Evolutionary conservation across 1,140 invertebrate genomes (phyloP), one percentile per base, ranked within the genome.

Genomic region (Paracyclopina nana): DNA sequence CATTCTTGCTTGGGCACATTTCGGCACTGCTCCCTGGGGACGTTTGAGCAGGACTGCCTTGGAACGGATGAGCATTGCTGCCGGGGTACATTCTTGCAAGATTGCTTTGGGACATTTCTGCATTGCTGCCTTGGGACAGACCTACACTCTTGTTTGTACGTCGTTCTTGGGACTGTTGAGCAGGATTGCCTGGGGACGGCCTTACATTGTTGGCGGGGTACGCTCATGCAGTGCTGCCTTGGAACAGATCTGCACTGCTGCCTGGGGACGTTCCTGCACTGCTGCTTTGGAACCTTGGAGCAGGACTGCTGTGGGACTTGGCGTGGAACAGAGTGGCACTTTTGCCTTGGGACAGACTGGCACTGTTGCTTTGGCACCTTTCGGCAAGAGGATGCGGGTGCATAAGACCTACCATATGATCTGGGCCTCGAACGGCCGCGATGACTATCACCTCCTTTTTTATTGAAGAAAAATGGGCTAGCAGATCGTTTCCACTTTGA

Each of bases 1-100:
- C 48, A 50, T 25, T 43, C 18, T 24, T 50, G 30, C 24, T 30
- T n/a, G 22, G 48, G 48, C 41, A 50, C 40, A 45, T 52, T 50
- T 12, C 12, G 3, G 22, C 46, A 49, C 25, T 3, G 3, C 26
- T 50, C 29, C 12, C 24, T 11, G 1, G 50, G 50, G 26, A 52
- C 50, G 22, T 52, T 44, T 3, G 20, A 41, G 28, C 48, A 50
- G 20, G 14, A 20, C 40, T 50, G 48, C 12, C 29, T n/a, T 9
- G 48, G 48, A 9, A 50, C 48, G 30, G 9, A 16, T 5, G 16
- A 20, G 24, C 48, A 50, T 20, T 50, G 22, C 26, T 50, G 30
- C n/a, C 48, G n/a, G n/a, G 48, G 48, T 4, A 50, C 48, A 20
- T 50, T 50, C 18, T 20, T 25, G 34, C 48, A 50, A 6, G 16